Evolutionary conservation across 2,797 vertebrate genomes (phyloP).

Genomic region (Ataeniobius toweri): DNA sequence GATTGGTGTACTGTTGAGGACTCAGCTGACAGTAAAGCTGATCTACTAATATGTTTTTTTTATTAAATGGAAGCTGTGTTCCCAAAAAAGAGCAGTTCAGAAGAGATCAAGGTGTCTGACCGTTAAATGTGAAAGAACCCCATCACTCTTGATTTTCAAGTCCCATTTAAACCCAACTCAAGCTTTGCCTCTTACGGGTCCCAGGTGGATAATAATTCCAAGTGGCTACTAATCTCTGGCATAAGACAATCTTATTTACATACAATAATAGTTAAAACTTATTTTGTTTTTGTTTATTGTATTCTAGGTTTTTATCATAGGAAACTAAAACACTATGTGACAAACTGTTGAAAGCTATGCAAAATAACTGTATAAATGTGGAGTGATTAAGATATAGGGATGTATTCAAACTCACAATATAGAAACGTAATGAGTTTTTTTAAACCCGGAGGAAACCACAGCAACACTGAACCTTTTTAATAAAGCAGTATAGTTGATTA

Average conservation of each 20-base stretch:
- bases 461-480: background rate
- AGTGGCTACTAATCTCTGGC: too few relatives aligned
- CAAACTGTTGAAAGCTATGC: too few relatives aligned
- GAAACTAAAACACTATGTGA: too few relatives aligned
- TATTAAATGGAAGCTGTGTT: conserved; percentile 43
- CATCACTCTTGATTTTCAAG: background rate
- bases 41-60: conserved; percentile 48
- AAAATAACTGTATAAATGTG: background rate
- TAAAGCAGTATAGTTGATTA: background rate
- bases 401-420: too few relatives aligned
- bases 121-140: background rate
- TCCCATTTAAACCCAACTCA: conserved; percentile 30
- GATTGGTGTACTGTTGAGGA: conserved; percentile 39
- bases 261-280: too few relatives aligned
- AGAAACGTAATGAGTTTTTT: too few relatives aligned
- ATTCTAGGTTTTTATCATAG: too few relatives aligned
- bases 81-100: conserved; percentile 30
- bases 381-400: background rate
- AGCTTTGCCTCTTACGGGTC: background rate
- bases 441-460: background rate
- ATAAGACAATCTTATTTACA: too few relatives aligned
- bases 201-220: background rate
- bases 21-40: conserved; percentile 53
- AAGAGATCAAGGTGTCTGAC: conserved; percentile 42
- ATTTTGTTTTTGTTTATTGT: too few relatives aligned